Evolutionary conservation across 2,113 vertebrate genomes (phyloP), one percentile per base, ranked within the genome.

Genomic region (Paralichthys olivaceus): DNA sequence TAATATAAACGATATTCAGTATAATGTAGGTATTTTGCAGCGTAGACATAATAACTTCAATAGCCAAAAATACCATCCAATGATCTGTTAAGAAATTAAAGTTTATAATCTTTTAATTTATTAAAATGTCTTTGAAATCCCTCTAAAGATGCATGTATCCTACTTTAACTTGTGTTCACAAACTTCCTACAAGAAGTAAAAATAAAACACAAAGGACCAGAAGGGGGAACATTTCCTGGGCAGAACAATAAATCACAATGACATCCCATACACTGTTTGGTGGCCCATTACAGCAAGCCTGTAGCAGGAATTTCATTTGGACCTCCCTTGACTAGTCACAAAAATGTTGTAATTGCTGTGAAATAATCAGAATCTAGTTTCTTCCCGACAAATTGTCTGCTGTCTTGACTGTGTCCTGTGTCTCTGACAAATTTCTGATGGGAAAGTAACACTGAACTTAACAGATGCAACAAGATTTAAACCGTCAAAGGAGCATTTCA

Each of bases 241-340:
- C 51, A 22, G 19, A 54, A 62, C 75, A 75, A 81, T 88, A 77
- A 81, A 77, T 85, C 80, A 87, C 53, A 13, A 14, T 69, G 65
- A 83, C 79, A 81, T 68, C 23, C n/a, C 74, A n/a, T 61, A 68
- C 26, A 61, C 20, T 54, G 73, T 55, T 71, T 75, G 77, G 77
- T 81, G 58, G 58, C 72, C 80, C 69, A 77, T 88, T 81, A 79
- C 69, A 63, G 43, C 37, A 14, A 34, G 54, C 45, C 45, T 64
- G 62, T 58, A 67, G 54, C 64, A 74, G 59, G 25, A 80, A 69
- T 84, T 86, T 82, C n/a, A 78, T 71, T 32, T 71, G 45, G 58
- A 72, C 60, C 43, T 77, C 62, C 62, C 63, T 61, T 75, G 75
- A 89, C 61, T 65, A 75, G 64, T 70, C 68, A 63, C 55, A 81